A percentile compares a stretch with the other conserved stretches of the same genome.
These are phyloP conservation scores for Platerodrilus igneus DNA, from an alignment of 2,888 invertebrate species.

Conservation along the genomic window DNA sequence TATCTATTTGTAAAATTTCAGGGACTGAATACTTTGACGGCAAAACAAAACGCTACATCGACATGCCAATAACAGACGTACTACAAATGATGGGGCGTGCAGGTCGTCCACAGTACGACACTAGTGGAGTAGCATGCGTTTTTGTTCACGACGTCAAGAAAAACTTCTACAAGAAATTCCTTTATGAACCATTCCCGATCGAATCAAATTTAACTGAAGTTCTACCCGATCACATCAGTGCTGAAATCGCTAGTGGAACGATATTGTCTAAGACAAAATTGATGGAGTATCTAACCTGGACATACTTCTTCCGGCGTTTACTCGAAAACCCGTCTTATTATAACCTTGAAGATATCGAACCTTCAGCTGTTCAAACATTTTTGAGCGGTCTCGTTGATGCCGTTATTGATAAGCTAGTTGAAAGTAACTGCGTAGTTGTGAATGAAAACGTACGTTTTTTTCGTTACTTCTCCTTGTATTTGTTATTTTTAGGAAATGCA, in stretches of 20 bases:
- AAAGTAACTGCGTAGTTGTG: constrained; percentile 75
- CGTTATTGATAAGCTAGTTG: constrained; percentile 65
- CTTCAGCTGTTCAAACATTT: constrained; percentile 65
- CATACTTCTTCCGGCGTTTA: constrained; percentile 92
- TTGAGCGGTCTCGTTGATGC: constrained; percentile 78
- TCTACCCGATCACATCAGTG: constrained; percentile 94
- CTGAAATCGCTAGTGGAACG: constrained; percentile 93
- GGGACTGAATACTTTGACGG: constrained; percentile 98
- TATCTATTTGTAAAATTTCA: no score
- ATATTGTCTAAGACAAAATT: constrained; percentile 89
- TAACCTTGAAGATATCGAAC: constrained; percentile 67
- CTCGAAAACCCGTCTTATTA: constrained; percentile 92
- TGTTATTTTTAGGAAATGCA: constrained; percentile 51
- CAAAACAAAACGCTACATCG: constrained; percentile 92
- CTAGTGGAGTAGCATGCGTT: constrained; percentile 82
- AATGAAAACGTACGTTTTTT: constrained; percentile 16
- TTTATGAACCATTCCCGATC: constrained; percentile 99
- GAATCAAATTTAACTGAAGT: constrained; percentile 91
- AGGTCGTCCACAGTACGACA: constrained; percentile 95
- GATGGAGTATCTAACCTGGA: constrained; percentile 97
- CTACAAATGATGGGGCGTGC: constrained; percentile 99
- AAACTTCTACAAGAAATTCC: constrained; percentile 97
- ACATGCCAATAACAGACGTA: constrained; percentile 99
- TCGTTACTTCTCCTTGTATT: no score
- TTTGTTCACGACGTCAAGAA: constrained; percentile 96